Evolutionary conservation across 2,113 vertebrate genomes (phyloP).

Genomic region (Indicator maculatus): DNA sequence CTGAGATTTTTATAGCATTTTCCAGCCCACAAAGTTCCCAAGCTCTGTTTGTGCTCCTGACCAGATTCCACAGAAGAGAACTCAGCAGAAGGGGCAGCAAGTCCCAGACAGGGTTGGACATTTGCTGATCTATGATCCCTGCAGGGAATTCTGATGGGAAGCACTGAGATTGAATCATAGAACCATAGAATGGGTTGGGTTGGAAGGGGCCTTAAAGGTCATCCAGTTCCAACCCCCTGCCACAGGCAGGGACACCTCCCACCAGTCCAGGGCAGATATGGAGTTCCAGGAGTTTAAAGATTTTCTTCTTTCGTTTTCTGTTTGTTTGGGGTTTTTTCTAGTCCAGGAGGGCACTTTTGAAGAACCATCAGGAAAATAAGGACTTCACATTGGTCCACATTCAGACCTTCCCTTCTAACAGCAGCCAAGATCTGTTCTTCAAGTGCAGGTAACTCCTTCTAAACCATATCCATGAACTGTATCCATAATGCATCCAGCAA

Average conservation of each 20-base stretch:
- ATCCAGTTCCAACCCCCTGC: no score
- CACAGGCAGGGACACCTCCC: no score
- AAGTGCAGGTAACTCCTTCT: background rate
- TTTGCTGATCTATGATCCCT: background rate
- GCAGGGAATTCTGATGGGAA: background rate
- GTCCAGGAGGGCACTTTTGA: background rate
- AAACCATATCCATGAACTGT: background rate
- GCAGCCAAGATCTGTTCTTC: background rate
- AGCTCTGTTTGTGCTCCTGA: background rate
- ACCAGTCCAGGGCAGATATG: background rate
- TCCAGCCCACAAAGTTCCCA: background rate
- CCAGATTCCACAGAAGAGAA: background rate
- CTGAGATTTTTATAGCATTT: background rate
- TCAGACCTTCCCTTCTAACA: background rate
- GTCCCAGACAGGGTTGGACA: background rate
- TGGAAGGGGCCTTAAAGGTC: no score
- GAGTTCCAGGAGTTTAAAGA: background rate
- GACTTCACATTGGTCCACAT: background rate
- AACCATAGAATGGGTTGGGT: no score
- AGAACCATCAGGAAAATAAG: background rate
- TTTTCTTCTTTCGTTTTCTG: background rate
- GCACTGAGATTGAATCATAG: background rate
- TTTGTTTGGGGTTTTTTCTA: background rate
- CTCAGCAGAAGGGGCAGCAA: background rate
- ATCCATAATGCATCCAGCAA: rapidly evolving